Evolutionary conservation across 2,797 vertebrate species (phyloP), one percentile per base, ranked within the genome.

Genomic region (Cuniculus paca): DNA sequence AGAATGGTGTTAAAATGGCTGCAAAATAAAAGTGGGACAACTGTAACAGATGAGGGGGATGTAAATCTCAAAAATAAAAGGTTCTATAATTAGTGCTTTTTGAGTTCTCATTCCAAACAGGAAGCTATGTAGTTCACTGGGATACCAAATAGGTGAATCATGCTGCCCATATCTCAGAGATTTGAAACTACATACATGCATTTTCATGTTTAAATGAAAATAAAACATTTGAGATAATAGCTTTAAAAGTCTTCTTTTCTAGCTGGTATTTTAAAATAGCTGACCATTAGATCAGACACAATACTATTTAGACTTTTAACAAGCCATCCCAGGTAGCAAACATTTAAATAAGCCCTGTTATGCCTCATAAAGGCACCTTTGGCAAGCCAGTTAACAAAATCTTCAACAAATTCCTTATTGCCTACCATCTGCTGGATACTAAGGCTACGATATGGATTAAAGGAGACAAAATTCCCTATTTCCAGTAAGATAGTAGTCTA

Each of bases 1-100:
- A 34, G 31, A 84, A 78, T n/a, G 17, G 60, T 54, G 68, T 72
- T 60, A 79, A 94, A 88, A 50, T 85, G 54, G 42, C 50, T 79
- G 12, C 7, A 85, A 97, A 91, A 75, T 50, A 93, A 77, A 68
- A 80, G 17, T 31, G 39, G n/a, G n/a, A 86, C 31, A 87, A 95
- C 5, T 54, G 0, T 19, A 77, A 61, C 10, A 91, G 65, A 74
- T 65, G 39, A 90, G 13, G 11, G 68, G 17, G n/a, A 48, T 42
- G 3, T 34, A 82, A 86, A 78, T 42, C 45, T 81, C 54, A 86
- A 92, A 95, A 74, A 39, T n/a, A 26, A 20, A 60, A 34, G 26
- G 45, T 52, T 90, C 60, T 54, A 50, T 48, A 36, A 58, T 82
- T 34, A 88, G 17, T 63, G 28, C 31, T 70, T 87, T 48, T 48